phyloP scores from a whole-genome alignment of 2,888 invertebrate genomes.

The Acanthoscelides obtectus region DNA sequence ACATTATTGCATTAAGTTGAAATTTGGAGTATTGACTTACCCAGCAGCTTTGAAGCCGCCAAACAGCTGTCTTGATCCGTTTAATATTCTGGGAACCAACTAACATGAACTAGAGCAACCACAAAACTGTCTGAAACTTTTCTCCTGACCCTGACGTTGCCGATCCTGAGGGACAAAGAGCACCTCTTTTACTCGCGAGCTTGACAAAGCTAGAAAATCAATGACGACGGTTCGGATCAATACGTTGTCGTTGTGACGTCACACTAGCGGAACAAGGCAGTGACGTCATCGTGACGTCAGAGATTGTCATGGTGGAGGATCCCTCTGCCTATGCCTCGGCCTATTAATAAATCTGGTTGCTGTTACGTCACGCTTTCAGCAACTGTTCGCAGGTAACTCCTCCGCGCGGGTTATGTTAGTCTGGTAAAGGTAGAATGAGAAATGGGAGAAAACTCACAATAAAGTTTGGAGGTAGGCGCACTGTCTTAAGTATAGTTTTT shows the following conservation, averaged over 20 bases:
- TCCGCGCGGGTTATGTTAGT: background rate
- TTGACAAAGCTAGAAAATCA: conserved; percentile 5
- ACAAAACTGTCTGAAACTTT: background rate
- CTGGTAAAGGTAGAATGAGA: background rate
- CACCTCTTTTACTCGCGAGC: background rate
- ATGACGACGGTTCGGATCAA: conserved; percentile 36
- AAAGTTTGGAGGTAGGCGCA: too few species aligned
- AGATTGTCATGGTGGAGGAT: conserved; percentile 29
- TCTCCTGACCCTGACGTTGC: background rate
- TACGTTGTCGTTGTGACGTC: conserved; percentile 26
- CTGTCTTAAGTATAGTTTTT: too few species aligned
- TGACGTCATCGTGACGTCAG: conserved; percentile 36
- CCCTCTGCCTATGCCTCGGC: conserved; percentile 33
- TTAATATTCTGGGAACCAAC: background rate
- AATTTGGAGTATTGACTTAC: background rate
- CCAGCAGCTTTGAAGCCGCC: background rate
- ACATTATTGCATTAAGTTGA: too few species aligned
- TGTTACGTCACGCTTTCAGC: conserved; percentile 20
- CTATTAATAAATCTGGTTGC: conserved; percentile 35
- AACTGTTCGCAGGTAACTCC: conserved; percentile 8
- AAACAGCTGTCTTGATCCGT: background rate
- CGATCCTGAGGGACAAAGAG: background rate
- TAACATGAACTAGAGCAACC: background rate
- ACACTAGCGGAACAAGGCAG: conserved; percentile 33
- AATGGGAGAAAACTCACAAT: background rate